Base-by-base conservation (phyloP, 2,797 vertebrate species). In the Gastrophryne carolinensis region DNA sequence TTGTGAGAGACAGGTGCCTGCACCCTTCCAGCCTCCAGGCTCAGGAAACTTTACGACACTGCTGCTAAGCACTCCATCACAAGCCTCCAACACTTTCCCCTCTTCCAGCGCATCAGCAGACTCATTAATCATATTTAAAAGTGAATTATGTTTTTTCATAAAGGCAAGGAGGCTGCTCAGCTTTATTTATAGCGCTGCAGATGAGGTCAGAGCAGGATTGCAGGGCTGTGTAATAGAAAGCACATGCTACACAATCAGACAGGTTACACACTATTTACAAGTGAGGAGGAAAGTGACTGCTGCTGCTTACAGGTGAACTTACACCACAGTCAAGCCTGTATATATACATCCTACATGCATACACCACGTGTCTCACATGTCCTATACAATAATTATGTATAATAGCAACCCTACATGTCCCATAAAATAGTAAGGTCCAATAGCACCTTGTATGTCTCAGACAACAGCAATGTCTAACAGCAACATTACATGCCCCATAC, bases 101-200 rank as follows among this genome's bases (percentile, higher is more conserved):
- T n/a, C 21, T 6, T 58, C 37, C 7, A 19, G 23, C 19, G 27
- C 32, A 69, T 61, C 61, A 60, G 23, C 5, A 57, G 13, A 47
- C 37, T n/a, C 67, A 71, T 78, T 72, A 50, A 78, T 72, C 52
- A 78, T 72, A 56, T 72, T 78, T 78, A 78, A 66, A 57, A 57
- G 39, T 78, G 75, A 78, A 78, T 78, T 72, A 78, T 78, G 75
- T 65, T 78, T 78, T 78, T 72, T 60, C 71, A 72, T 72, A 72
- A 65, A 68, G 29, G 29, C 57, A 24, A 32, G 44, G 52, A 47
- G 24, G 44, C 58, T 34, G n/a, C 17, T 23, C 39, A 19, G 21
- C 35, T 35, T 71, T 72, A 78, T 78, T 78, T 72, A 72, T 78
- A 52, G 68, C 75, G 64, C 12, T 78, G 75, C 67, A 49, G 57